These are phyloP conservation scores for Cantharis rustica DNA, from an alignment of 2,888 invertebrate genomes.

Conservation along the genomic window DNA sequence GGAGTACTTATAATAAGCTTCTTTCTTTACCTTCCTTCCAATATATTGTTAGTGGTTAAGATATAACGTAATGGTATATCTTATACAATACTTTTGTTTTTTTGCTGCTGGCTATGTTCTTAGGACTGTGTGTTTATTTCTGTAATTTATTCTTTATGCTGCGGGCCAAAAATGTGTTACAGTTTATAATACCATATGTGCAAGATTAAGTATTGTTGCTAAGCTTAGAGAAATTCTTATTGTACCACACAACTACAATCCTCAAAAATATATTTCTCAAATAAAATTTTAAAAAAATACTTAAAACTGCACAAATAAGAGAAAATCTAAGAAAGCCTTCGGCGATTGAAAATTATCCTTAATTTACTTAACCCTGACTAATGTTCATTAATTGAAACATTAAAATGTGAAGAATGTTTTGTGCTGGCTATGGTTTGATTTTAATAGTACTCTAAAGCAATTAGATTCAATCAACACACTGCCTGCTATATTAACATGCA, in stretches of 20 bases:
- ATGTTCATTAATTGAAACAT: background rate
- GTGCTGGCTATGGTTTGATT: background rate
- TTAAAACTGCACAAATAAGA: too few relatives aligned
- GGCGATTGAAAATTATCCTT: too few relatives aligned
- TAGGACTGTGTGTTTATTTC: slow-evolving; percentile 23
- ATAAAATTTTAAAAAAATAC: background rate
- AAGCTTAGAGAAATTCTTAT: background rate
- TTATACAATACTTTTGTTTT: slow-evolving; percentile 22
- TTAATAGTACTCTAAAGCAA: background rate
- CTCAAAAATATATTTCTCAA: background rate
- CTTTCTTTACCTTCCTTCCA: slow-evolving; percentile 10
- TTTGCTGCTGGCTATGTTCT: slow-evolving; percentile 26
- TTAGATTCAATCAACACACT: background rate
- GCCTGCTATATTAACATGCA: background rate
- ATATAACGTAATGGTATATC: slow-evolving; percentile 28
- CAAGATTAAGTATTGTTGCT: background rate
- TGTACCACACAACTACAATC: background rate
- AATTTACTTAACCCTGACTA: background rate
- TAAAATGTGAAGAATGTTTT: background rate
- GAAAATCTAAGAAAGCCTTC: too few relatives aligned
- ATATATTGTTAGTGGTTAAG: slow-evolving; percentile 25
- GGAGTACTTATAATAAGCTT: slow-evolving; percentile 5
- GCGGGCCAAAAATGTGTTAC: slow-evolving; percentile 28
- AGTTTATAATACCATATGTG: background rate
- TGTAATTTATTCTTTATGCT: slow-evolving; percentile 16